Evolutionary conservation across 2,888 invertebrate genomes (phyloP), one percentile per base, ranked within the genome.

Genomic region (Cerceris rybyensis): DNA sequence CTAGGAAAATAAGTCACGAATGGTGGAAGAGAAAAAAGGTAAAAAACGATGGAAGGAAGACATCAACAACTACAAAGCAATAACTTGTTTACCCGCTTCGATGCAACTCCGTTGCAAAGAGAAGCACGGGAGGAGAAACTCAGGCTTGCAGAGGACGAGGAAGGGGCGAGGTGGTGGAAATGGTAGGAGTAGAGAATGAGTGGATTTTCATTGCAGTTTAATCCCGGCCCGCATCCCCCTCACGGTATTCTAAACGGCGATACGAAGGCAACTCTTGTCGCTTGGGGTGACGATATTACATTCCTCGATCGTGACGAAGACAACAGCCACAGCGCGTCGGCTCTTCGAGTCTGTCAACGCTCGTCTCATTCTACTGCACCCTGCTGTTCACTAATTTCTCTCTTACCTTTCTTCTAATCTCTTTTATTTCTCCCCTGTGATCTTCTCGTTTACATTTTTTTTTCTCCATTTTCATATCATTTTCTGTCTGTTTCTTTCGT

Each of bases 281-380:
- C 91, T 90, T 89, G 88, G 92, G 92, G 92, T 91, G 92, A 92
- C 91, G 91, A 92, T 92, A 92, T 92, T 92, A 89, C 92, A 92
- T 92, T 92, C 92, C 92, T 90, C 87, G 91, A 92, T 92, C 90
- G 88, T 92, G 92, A 91, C 90, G 91, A 90, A 88, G 89, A 90
- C 90, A 91, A 91, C 90, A 89, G 88, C 87, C 85, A 84, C 86
- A 70, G 65, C 78, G 65, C 75, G 75, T 50, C 74, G 61, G 57
- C 81, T 78, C 61, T 66, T 75, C 70, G 52, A 71, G 68, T 75
- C 74, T 65, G 68, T 64, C 55, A 42, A 61, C 69, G 28, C 72
- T 54, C 60, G 60, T 17, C 43, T 28, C 28, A 66, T 49, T 52
- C 46, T 50, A 16, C 58, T 59, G 52, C 54, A 28, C 55, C 41